Percentiles rank a stretch among this genome's conserved stretches.
phyloP scores from a whole-genome alignment of 1,140 invertebrate species.

The Drosophila sucinea region DNA sequence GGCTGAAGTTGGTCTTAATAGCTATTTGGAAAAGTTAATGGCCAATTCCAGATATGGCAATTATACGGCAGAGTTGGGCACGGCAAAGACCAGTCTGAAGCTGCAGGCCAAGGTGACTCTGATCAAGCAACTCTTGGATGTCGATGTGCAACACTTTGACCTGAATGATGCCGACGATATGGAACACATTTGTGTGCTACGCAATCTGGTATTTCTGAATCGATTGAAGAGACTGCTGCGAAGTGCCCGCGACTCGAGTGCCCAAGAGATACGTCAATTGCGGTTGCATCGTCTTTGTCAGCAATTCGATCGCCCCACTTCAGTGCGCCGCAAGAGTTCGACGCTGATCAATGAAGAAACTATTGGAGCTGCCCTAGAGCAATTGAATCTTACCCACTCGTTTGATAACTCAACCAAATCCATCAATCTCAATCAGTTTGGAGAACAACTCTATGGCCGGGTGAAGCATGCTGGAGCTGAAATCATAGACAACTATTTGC shows the following conservation, averaged over 20 bases:
- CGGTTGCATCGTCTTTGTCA: conserved; percentile 66
- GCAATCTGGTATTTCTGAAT: conserved; percentile 62
- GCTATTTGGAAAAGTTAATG: conserved; percentile 45
- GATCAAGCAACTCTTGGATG: conserved; percentile 68
- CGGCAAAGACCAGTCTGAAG: conserved; percentile 20
- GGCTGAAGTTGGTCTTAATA: conserved; percentile 48
- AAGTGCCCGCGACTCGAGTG: conserved; percentile 52
- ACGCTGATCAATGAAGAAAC: conserved; percentile 51
- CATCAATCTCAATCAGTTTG: conserved; percentile 58
- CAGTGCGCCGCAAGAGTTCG: neutral
- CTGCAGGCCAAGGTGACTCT: conserved; percentile 60
- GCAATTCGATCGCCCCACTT: conserved; percentile 49
- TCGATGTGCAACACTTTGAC: conserved; percentile 37
- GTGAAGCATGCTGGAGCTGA: conserved; percentile 64
- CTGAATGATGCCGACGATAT: conserved; percentile 31
- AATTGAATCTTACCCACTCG: conserved; percentile 48
- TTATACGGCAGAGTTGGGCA: conserved; percentile 37
- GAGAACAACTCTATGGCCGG: conserved; percentile 55
- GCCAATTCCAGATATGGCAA: conserved; percentile 35
- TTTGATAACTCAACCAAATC: conserved; percentile 1
- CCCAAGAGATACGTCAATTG: conserved; percentile 67
- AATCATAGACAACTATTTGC: conserved; percentile 72
- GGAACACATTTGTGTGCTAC: conserved; percentile 56
- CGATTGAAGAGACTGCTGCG: conserved; percentile 51
- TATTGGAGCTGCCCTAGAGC: conserved; percentile 49